Percentiles rank a stretch among this genome's conserved stretches.
Conservation (phyloP, 2,113 vertebrate genomes). For the Pomatostomus ruficeps region DNA sequence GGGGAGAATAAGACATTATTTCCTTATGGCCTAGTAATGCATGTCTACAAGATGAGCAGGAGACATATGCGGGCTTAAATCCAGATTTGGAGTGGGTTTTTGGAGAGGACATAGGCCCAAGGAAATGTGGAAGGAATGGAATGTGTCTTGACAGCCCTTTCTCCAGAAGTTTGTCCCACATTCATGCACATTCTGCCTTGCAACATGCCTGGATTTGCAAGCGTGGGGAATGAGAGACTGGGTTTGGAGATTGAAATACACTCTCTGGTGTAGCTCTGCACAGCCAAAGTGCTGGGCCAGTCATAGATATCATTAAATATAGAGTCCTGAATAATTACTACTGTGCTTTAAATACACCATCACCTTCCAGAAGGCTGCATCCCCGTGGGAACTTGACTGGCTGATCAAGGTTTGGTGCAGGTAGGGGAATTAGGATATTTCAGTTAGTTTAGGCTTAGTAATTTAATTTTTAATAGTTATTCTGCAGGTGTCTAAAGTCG, state of each 20-base stretch:
- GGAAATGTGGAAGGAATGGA: background rate
- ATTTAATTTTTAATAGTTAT: slow-evolving; percentile 68
- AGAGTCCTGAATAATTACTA: slow-evolving; percentile 49
- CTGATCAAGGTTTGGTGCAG: slow-evolving; percentile 37
- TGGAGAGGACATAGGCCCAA: background rate
- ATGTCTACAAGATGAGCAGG: background rate
- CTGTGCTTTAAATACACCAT: slow-evolving; percentile 40
- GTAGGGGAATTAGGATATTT: slow-evolving; percentile 60
- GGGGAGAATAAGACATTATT: background rate
- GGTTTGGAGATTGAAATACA: background rate
- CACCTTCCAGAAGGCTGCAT: slow-evolving; percentile 20
- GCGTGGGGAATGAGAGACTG: background rate
- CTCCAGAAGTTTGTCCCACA: background rate
- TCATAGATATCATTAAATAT: slow-evolving; percentile 43
- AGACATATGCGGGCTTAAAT: background rate
- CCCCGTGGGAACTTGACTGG: background rate
- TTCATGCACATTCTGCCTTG: background rate
- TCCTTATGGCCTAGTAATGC: background rate
- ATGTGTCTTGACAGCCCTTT: background rate
- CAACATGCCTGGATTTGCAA: background rate
- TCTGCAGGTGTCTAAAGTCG: slow-evolving; percentile 71
- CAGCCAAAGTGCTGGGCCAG: background rate
- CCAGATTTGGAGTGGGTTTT: background rate
- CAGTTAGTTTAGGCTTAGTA: slow-evolving; percentile 70
- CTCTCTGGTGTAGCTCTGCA: background rate